A percentile compares a stretch with the other conserved stretches of the same genome.
phyloP scores from a whole-genome alignment of 2,113 vertebrate species.

The Lagenorhynchus albirostris region DNA sequence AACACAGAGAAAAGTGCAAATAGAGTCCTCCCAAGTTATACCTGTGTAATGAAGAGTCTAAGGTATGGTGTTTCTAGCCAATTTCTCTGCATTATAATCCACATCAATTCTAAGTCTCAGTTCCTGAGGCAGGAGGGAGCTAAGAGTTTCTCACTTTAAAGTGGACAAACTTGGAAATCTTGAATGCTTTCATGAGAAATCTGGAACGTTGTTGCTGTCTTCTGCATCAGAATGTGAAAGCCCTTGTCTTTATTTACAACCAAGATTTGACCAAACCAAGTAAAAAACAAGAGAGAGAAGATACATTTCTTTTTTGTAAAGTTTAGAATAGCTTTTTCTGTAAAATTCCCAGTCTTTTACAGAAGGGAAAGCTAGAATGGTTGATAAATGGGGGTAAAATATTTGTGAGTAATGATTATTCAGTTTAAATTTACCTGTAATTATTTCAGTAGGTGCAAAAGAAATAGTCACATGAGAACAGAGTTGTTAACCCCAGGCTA shows the following conservation, averaged over 20 bases:
- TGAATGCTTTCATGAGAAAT: neutral
- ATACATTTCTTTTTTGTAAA: neutral
- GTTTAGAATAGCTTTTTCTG: neutral
- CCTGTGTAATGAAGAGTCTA: neutral
- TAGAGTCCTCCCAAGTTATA: neutral
- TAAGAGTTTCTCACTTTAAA: neutral
- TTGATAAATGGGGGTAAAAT: neutral
- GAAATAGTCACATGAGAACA: neutral
- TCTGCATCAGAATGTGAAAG: neutral
- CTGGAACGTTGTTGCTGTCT: neutral
- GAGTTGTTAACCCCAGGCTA: neutral
- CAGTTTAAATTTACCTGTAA: neutral
- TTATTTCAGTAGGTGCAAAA: constrained; percentile 14
- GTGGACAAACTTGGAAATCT: neutral
- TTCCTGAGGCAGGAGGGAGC: neutral
- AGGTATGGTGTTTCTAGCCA: neutral
- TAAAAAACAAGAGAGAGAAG: neutral
- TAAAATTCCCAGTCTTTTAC: neutral
- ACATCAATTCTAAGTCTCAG: neutral
- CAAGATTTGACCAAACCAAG: neutral
- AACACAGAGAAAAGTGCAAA: neutral
- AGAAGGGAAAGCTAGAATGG: neutral
- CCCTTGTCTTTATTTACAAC: neutral
- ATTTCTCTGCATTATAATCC: neutral
- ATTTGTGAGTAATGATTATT: neutral